Conservation (phyloP, 2,888 invertebrate species). For the Furcula furcula region DNA sequence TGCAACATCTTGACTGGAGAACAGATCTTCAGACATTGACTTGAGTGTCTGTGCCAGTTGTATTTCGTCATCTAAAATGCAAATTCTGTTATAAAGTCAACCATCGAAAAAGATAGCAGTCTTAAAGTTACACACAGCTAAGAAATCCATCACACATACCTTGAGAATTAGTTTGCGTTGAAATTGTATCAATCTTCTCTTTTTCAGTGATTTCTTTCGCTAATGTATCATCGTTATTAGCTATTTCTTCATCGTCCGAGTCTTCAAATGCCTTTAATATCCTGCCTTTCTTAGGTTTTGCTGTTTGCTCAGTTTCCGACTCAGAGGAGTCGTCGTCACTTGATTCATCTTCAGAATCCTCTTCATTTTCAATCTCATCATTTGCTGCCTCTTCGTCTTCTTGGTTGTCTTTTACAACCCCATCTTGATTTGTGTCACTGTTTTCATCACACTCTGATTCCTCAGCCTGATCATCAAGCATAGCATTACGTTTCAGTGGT, state of each 20-base stretch:
- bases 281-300: slow-evolving; percentile 57
- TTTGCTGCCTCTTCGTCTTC: slow-evolving; percentile 34
- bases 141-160: slow-evolving; percentile 33
- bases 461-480: slow-evolving; percentile 76
- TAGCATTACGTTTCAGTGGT: slow-evolving; percentile 60
- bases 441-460: slow-evolving; percentile 67
- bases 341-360: slow-evolving; percentile 10
- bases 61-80: slow-evolving; percentile 58
- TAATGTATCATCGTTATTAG: slow-evolving; percentile 5
- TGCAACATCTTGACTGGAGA: slow-evolving; percentile 52
- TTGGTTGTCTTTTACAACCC: slow-evolving; percentile 34
- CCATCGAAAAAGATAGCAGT: too few relatives aligned
- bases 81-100: slow-evolving; percentile 1
- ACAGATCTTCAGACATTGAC: slow-evolving; percentile 55
- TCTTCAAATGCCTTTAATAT: slow-evolving; percentile 76
- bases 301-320: slow-evolving; percentile 48
- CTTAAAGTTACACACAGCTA: too few relatives aligned
- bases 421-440: slow-evolving; percentile 19
- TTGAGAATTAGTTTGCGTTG: slow-evolving; percentile 44
- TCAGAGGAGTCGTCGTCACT: neutral
- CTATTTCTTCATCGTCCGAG: slow-evolving; percentile 63
- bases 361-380: slow-evolving; percentile 41
- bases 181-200: slow-evolving; percentile 7
- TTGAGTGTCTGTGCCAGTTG: slow-evolving; percentile 58
- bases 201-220: slow-evolving; percentile 3